A percentile compares a stretch with the other conserved stretches of the same genome.
Conservation (phyloP, 1,140 invertebrate species). For the Ptiloglossa arizonensis region DNA sequence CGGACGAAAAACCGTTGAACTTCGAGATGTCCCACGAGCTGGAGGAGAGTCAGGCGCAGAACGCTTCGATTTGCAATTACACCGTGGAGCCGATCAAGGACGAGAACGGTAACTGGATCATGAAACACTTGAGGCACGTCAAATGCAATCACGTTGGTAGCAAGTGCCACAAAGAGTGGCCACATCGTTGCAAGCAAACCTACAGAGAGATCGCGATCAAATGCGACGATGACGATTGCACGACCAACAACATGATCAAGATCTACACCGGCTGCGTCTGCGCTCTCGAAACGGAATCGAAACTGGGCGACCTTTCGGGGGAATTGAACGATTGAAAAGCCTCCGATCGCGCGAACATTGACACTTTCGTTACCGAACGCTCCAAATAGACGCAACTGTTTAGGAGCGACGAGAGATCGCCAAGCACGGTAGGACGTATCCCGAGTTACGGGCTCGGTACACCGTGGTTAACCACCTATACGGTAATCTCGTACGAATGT, state of each 20-base stretch:
- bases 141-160: conserved; percentile 59
- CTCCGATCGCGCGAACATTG: not conserved
- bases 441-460: too few species aligned
- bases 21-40: conserved; percentile 31
- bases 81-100: conserved; percentile 56
- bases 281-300: not conserved
- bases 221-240: conserved; percentile 23
- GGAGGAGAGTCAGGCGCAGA: conserved; percentile 56
- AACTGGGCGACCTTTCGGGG: too few species aligned
- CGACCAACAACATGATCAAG: not conserved
- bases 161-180: conserved; percentile 31
- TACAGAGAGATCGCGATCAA: conserved; percentile 52
- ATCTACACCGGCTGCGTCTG: conserved; percentile 67
- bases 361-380: too few species aligned
- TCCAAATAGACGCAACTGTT: too few species aligned
- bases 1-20: not conserved
- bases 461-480: too few species aligned
- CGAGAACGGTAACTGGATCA: conserved; percentile 4
- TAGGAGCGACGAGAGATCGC: too few species aligned
- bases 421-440: too few species aligned
- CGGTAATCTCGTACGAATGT: too few species aligned
- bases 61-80: conserved; percentile 63
- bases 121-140: conserved; percentile 56
- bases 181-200: conserved; percentile 66
- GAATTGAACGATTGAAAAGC: not conserved